These are phyloP conservation scores for Elegia similella DNA, from an alignment of 2,888 invertebrate genomes.

Conservation along the genomic window DNA sequence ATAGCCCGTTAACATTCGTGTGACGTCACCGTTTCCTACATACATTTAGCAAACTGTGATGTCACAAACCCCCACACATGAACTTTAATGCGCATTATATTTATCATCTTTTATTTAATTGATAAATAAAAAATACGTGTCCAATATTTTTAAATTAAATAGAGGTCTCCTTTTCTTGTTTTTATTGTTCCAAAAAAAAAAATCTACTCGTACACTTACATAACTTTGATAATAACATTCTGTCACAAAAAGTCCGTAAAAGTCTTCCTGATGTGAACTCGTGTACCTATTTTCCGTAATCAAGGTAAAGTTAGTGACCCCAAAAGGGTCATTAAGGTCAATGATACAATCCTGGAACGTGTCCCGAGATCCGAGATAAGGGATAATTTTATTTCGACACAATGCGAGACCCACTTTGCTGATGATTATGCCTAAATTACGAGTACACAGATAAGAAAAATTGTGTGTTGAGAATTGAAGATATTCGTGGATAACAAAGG, in stretches of 20 bases:
- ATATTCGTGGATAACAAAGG: not conserved
- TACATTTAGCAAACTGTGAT: no score
- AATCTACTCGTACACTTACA: not conserved
- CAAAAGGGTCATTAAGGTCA: slow-evolving; percentile 14
- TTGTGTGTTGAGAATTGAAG: not conserved
- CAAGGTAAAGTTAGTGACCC: slow-evolving; percentile 4
- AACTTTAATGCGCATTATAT: no score
- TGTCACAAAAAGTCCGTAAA: not conserved
- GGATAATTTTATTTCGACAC: slow-evolving; percentile 13
- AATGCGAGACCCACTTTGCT: slow-evolving; percentile 7
- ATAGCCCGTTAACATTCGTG: no score
- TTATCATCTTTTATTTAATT: no score
- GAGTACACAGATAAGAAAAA: not conserved
- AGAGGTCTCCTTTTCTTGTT: no score
- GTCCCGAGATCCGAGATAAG: slow-evolving; percentile 12
- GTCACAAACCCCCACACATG: no score
- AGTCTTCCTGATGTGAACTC: not conserved
- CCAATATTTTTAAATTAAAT: no score
- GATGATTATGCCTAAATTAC: slow-evolving; percentile 7
- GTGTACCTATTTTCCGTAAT: not conserved
- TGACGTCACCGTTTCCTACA: no score
- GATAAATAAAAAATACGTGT: no score
- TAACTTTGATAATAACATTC: not conserved
- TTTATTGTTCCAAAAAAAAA: not conserved
- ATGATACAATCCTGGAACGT: slow-evolving; percentile 1